Evolutionary conservation across 2,888 invertebrate genomes (phyloP).

Genomic region (Parnassius apollo): DNA sequence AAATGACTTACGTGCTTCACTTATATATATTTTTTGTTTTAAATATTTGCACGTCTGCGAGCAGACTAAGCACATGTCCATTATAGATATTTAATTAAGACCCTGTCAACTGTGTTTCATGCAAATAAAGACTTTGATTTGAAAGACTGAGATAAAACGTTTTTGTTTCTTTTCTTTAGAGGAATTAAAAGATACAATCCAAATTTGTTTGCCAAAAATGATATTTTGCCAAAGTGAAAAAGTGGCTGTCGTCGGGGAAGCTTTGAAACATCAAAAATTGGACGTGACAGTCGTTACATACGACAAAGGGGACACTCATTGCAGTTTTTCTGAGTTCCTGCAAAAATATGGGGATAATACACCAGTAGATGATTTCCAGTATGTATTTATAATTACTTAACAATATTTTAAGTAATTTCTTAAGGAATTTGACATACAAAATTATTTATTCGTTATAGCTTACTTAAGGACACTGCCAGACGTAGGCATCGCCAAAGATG

Average conservation of each 20-base stretch:
- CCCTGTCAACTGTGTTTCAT: no score
- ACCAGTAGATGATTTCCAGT: conserved; percentile 31
- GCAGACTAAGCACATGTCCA: no score
- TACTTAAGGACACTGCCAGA: no score
- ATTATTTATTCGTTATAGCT: no score
- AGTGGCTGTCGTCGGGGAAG: conserved; percentile 36
- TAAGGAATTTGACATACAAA: no score
- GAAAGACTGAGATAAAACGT: background rate
- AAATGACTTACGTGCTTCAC: no score
- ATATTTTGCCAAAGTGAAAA: conserved; percentile 31
- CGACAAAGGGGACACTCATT: conserved; percentile 15
- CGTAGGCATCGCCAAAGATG: no score
- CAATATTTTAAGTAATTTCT: no score
- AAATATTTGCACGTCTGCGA: no score
- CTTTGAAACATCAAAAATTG: conserved; percentile 42
- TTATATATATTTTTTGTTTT: no score
- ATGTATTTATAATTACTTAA: conserved; percentile 13
- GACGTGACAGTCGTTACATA: conserved; percentile 46
- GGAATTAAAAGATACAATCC: conserved; percentile 29
- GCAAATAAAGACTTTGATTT: no score
- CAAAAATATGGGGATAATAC: conserved; percentile 30
- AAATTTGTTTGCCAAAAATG: conserved; percentile 27
- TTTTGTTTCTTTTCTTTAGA: conserved; percentile 24
- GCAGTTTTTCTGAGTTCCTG: conserved; percentile 26
- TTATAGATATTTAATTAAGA: no score